Evolutionary conservation across 2,888 invertebrate species (phyloP), one percentile per base, ranked within the genome.

Genomic region (Stenchaetothrips biformis): DNA sequence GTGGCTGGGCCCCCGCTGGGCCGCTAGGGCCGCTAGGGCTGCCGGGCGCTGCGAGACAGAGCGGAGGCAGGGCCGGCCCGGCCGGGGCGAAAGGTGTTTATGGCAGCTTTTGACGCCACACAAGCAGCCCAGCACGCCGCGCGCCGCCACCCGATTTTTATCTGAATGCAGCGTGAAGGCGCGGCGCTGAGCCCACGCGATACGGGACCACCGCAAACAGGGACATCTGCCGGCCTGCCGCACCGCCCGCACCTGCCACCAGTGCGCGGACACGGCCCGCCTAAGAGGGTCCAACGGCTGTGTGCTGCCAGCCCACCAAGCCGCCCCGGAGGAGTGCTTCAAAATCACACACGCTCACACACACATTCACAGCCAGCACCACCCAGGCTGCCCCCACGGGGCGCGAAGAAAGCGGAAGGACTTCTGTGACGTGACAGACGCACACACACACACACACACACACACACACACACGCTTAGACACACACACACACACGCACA

Each of bases 41-140:
- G n/a, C n/a, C n/a, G 37, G 37, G 37, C 37, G 4, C 37, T 37
- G 37, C 4, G 37, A 4, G 37, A 37, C 37, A 37, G 37, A 37
- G 37, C 37, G 37, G n/a, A 37, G 53, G 53, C 53, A 53, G 53
- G 13, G 53, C 18, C 53, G 53, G 53, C 11, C 53, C 53, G 18
- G 53, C 53, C n/a, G 25, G 11, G 7, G 67, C 37, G 67, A 74
- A 74, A 74, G 67, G 67, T 74, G 67, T 74, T 74, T 74, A 74
- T 74, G 67, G 67, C 21, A 0, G 67, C 67, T 74, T 74, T 74
- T 25, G 67, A 74, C 67, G 25, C 67, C 67, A 11, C n/a, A 8
- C 67, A 21, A 7, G n/a, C n/a, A 2, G 67, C 67, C 67, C 6
- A 6, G 67, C 67, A 1, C 7, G 62, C 62, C 62, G 67, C 67